phyloP scores from a whole-genome alignment of 2,888 invertebrate species.

The Coenonympha arcania region DNA sequence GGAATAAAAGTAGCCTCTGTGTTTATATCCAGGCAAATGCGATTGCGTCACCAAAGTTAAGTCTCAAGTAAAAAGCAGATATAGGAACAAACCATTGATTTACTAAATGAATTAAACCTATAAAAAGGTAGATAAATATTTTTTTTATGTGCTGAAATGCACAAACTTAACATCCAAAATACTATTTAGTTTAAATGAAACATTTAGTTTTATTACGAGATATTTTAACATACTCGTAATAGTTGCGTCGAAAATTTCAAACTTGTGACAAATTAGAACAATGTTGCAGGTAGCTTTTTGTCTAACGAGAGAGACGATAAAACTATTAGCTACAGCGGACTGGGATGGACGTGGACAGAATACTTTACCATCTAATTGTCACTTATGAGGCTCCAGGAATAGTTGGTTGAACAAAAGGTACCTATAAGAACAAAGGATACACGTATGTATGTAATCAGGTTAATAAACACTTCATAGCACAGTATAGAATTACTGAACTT shows the following conservation, averaged over 20 bases:
- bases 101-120: no score
- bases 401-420: not conserved
- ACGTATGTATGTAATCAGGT: not conserved
- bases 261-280: not conserved
- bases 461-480: not conserved
- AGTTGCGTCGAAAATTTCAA: not conserved
- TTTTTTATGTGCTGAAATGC: no score
- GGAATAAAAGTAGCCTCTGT: no score
- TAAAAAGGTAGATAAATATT: no score
- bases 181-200: not conserved
- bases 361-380: slow-evolving; percentile 10
- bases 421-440: not conserved
- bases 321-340: slow-evolving; percentile 12
- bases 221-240: not conserved
- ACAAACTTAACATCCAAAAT: no score
- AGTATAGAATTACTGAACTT: not conserved
- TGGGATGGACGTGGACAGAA: slow-evolving; percentile 10
- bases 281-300: slow-evolving; percentile 10
- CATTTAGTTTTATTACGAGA: no score
- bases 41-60: no score
- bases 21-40: no score
- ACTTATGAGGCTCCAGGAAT: slow-evolving; percentile 8
- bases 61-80: no score
- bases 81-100: no score
- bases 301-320: slow-evolving; percentile 4